Conservation (phyloP, 1,140 invertebrate genomes). For the Aphis gossypii region DNA sequence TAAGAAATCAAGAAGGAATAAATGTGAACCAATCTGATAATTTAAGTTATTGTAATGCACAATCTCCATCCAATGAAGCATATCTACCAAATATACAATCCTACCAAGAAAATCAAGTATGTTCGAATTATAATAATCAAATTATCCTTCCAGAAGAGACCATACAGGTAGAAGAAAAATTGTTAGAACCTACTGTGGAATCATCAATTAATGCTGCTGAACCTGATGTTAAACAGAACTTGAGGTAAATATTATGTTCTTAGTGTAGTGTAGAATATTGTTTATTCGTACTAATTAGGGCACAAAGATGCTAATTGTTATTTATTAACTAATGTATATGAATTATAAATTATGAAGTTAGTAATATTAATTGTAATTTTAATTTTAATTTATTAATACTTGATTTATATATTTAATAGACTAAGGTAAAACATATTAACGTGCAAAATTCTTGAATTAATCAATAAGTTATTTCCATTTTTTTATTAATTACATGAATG, state of each 20-base stretch:
- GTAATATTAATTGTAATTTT: too few species aligned
- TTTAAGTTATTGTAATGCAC: slow-evolving; percentile 36
- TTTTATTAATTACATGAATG: not conserved
- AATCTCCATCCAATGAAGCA: slow-evolving; percentile 20
- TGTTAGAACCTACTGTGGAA: not conserved
- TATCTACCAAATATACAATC: slow-evolving; percentile 18
- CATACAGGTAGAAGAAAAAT: slow-evolving; percentile 17
- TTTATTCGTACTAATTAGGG: not conserved
- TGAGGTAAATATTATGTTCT: slow-evolving; percentile 2
- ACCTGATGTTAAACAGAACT: slow-evolving; percentile 12
- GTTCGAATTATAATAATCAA: slow-evolving; percentile 30
- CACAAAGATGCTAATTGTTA: too few species aligned
- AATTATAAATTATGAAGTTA: too few species aligned
- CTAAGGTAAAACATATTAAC: not conserved
- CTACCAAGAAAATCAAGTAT: slow-evolving; percentile 49
- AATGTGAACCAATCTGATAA: slow-evolving; percentile 15
- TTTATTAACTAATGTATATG: too few species aligned
- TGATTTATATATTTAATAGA: too few species aligned
- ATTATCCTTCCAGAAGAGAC: not conserved
- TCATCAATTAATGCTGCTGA: not conserved
- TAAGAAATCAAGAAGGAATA: slow-evolving; percentile 41
- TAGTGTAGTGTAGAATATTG: not conserved
- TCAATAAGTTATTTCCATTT: not conserved
- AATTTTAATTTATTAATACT: too few species aligned
- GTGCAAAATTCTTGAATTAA: not conserved